Base-by-base conservation (phyloP, 1,140 invertebrate genomes). In the Maniola jurtina region DNA sequence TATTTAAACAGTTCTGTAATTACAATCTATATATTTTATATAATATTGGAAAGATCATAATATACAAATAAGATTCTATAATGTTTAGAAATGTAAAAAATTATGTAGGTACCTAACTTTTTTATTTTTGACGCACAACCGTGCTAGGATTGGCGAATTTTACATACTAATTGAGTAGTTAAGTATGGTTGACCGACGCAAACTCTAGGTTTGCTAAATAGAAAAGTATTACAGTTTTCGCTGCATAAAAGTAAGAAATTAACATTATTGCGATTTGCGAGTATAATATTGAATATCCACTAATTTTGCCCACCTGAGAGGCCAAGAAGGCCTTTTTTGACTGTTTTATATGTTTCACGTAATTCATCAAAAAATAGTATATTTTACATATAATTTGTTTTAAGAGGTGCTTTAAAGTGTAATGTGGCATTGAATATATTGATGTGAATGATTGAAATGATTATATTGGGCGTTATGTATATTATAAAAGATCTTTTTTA, bases 251-350 rank as follows among this genome's bases (percentile, higher is more conserved):
- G 34, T 66, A 66, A 54, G 36, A 40, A 38, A 34, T 57, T 5
- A 7, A 57, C 45, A 47, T 57, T 11, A 57, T 56, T 56, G 48
- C 8, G 5, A 61, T n/a, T n/a, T n/a, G n/a, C n/a, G n/a, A n/a
- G n/a, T n/a, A n/a, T n/a, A n/a, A n/a, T n/a, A n/a, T n/a, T 61
- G 38, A 36, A 40, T 62, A 34, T 60, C 25, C 38, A 60, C 59
- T 61, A 34, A 48, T 67, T 61, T 67, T 47, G 54, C 54, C 59
- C 59, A 61, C 59, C 65, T 57, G n/a, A 36, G 40, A 38, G 65
- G 42, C 15, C 48, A 56, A 48, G 40, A 55, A 56, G 52, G n/a
- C n/a, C 59, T 50, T 56, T 61, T 65, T 67, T 67, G 45, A 45
- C 52, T 48, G 42, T 38, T 15, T 47, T 66, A 47, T 62, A 55